phyloP scores from a whole-genome alignment of 2,113 vertebrate genomes.

The Forbesichthys agassizii region DNA sequence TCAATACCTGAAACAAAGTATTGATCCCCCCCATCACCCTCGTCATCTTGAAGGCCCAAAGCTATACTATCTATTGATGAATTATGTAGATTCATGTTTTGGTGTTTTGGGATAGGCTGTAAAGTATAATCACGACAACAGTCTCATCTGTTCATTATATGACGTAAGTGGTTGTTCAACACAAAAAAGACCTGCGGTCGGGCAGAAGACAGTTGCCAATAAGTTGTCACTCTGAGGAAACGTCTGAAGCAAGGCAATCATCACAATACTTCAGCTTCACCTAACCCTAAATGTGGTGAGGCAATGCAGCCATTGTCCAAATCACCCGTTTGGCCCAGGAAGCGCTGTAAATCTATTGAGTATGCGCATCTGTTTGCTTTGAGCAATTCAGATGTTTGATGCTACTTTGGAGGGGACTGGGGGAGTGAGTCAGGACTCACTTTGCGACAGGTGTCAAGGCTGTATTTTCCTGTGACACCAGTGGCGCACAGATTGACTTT shows the following conservation, averaged over 20 bases:
- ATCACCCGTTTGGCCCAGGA: constrained; percentile 15
- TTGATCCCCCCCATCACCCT: constrained; percentile 40
- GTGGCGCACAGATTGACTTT: constrained; percentile 61
- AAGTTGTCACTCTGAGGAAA: constrained; percentile 22
- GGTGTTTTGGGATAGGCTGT: constrained; percentile 45
- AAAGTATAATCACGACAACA: constrained; percentile 54
- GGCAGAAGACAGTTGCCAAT: constrained; percentile 35
- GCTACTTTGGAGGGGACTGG: constrained; percentile 28
- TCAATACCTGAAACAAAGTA: constrained; percentile 61
- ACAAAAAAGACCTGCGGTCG: constrained; percentile 22
- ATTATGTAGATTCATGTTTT: constrained; percentile 62
- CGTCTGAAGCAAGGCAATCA: neutral
- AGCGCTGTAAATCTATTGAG: constrained; percentile 19
- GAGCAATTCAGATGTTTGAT: constrained; percentile 59
- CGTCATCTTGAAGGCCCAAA: constrained; percentile 45
- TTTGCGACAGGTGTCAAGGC: constrained; percentile 66
- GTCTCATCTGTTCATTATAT: constrained; percentile 49
- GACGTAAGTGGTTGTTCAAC: constrained; percentile 25
- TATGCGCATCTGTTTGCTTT: constrained; percentile 33
- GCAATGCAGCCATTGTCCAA: constrained; percentile 10
- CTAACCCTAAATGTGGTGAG: neutral
- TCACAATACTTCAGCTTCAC: constrained; percentile 9
- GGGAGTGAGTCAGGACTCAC: constrained; percentile 58
- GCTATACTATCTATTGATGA: constrained; percentile 58
- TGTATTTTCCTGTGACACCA: constrained; percentile 61